A percentile compares a stretch with the other conserved stretches of the same genome.
Conservation (phyloP, 2,797 vertebrate genomes). For the Cryptoprocta ferox region DNA sequence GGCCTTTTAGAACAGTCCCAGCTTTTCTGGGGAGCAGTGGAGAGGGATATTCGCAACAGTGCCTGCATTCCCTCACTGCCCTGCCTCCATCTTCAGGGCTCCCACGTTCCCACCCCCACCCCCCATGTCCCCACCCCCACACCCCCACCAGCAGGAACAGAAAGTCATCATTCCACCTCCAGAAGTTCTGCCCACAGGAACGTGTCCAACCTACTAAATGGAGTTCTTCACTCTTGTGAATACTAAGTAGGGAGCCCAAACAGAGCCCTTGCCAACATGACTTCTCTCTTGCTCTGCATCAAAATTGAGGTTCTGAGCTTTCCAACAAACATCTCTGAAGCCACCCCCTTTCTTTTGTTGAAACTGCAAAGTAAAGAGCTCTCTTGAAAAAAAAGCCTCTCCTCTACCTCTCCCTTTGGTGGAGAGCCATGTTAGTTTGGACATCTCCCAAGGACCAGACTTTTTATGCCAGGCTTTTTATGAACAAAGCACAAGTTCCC, state of each 20-base stretch:
- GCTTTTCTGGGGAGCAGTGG: constrained; percentile 39
- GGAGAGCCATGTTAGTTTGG: constrained; percentile 60
- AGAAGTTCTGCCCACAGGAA: constrained; percentile 44
- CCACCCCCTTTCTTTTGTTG: constrained; percentile 19
- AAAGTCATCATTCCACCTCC: constrained; percentile 21
- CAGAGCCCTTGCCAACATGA: constrained; percentile 34
- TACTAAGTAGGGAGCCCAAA: constrained; percentile 64
- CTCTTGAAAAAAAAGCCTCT: not conserved
- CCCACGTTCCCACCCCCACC: not conserved
- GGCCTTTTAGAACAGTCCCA: not conserved
- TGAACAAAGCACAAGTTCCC: constrained; percentile 56
- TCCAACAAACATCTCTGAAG: constrained; percentile 47
- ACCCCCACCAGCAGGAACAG: constrained; percentile 6
- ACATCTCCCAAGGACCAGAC: constrained; percentile 57
- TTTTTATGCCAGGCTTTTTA: constrained; percentile 55
- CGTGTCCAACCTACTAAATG: constrained; percentile 40
- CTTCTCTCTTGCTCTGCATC: constrained; percentile 35
- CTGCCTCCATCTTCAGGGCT: not conserved
- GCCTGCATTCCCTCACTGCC: not conserved
- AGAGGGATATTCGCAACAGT: not conserved
- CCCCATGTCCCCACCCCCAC: not conserved
- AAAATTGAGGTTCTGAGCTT: constrained; percentile 38
- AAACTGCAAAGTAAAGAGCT: constrained; percentile 60
- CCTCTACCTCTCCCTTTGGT: constrained; percentile 14
- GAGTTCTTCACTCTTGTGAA: constrained; percentile 34